Conservation (phyloP, 2,888 invertebrate genomes). For the Calameuta pallipes region DNA sequence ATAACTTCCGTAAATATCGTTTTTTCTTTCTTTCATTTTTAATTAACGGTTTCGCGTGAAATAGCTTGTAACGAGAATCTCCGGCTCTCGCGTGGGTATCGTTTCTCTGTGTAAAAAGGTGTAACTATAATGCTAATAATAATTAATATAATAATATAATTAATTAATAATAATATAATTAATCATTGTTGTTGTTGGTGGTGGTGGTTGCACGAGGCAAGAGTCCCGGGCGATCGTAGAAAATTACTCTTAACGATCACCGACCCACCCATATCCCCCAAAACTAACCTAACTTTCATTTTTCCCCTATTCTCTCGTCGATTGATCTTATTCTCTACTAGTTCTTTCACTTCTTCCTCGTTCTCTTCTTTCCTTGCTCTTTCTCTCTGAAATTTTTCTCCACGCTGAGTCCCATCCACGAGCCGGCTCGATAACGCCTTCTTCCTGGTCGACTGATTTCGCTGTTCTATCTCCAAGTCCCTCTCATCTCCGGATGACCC, state of each 20-base stretch:
- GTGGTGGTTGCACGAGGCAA: conserved; percentile 57
- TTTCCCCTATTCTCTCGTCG: not conserved
- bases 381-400: not conserved
- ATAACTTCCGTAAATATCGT: not conserved
- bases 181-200: conserved; percentile 25
- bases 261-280: not conserved
- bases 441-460: not conserved
- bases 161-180: conserved; percentile 42
- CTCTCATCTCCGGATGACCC: conserved; percentile 11
- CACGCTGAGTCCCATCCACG: not conserved
- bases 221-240: conserved; percentile 54
- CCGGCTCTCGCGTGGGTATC: conserved; percentile 8
- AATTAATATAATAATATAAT: conserved; percentile 55
- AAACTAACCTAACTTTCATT: not conserved
- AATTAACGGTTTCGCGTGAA: not conserved
- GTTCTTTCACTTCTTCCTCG: not conserved
- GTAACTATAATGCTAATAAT: conserved; percentile 62
- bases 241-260: not conserved
- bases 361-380: not conserved
- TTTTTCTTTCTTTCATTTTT: not conserved
- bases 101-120: conserved; percentile 62
- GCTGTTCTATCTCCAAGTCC: conserved; percentile 3
- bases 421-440: not conserved
- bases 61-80: not conserved
- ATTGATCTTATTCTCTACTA: conserved; percentile 9